These are phyloP conservation scores for Allenopithecus nigroviridis DNA, from an alignment of 2,797 vertebrate species.

Conservation along the genomic window DNA sequence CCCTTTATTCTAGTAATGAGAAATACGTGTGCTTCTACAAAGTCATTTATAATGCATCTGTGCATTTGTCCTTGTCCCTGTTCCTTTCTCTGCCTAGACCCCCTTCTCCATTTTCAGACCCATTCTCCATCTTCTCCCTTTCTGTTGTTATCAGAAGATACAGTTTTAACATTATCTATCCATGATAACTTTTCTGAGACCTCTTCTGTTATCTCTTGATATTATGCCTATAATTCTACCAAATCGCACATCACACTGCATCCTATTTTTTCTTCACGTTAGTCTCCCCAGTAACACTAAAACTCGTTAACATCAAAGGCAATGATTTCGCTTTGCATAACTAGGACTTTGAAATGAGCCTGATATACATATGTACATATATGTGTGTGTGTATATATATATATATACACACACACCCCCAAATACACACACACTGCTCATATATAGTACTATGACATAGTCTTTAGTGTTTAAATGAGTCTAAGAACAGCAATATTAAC, in stretches of 20 bases:
- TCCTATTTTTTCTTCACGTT: background rate
- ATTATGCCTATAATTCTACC: background rate
- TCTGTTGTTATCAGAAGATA: background rate
- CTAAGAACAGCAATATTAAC: background rate
- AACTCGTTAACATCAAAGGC: background rate
- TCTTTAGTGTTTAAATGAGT: background rate
- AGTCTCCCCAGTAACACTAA: background rate
- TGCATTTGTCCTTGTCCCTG: background rate
- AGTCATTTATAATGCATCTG: background rate
- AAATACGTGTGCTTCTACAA: background rate
- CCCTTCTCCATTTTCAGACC: background rate
- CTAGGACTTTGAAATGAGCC: background rate
- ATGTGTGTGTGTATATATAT: background rate
- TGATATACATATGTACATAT: background rate
- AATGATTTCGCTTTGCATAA: background rate
- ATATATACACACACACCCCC: fast-evolving
- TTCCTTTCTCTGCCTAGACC: background rate
- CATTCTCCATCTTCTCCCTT: background rate
- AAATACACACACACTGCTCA: background rate
- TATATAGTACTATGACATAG: background rate
- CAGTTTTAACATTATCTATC: background rate
- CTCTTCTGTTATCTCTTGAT: background rate
- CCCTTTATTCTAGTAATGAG: background rate
- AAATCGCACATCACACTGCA: background rate
- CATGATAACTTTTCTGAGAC: background rate